Evolutionary conservation across 2,113 vertebrate genomes (phyloP).

Genomic region (Trematocara nigrifrons): DNA sequence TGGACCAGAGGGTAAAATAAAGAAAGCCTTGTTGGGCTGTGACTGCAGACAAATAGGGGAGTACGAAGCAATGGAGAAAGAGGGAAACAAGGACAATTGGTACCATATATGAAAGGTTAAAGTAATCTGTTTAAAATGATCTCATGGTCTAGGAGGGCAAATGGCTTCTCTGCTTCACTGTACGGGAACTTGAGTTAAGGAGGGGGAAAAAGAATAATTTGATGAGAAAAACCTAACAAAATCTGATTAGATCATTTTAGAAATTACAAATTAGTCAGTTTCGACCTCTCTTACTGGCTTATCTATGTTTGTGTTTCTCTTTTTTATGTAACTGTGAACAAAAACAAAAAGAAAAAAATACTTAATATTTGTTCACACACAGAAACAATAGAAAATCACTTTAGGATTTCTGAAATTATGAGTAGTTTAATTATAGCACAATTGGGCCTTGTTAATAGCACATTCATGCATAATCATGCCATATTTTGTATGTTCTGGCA

Average conservation of each 20-base stretch:
- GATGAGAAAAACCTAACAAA: not conserved
- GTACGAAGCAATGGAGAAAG: not conserved
- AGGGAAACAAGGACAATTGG: not conserved
- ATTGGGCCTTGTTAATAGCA: not conserved
- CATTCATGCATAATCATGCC: not conserved
- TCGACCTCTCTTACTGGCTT: not conserved
- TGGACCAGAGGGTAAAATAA: not conserved
- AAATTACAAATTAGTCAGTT: not conserved
- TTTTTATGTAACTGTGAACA: not conserved
- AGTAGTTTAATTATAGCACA: not conserved
- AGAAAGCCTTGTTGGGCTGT: not conserved
- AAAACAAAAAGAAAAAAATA: not conserved
- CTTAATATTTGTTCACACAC: not conserved
- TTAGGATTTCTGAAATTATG: not conserved
- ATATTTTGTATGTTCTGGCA: not conserved
- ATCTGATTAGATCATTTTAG: not conserved
- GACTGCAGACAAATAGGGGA: not conserved
- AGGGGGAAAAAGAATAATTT: not conserved
- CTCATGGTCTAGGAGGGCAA: not conserved
- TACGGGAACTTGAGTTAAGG: not conserved
- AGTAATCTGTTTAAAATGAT: not conserved
- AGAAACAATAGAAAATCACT: not conserved
- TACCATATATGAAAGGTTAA: not conserved
- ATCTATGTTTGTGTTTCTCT: not conserved
- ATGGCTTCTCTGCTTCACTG: not conserved